Evolutionary conservation across 92 coral and sea anemone genomes (phyloP).

Genomic region (Siderastrea radians): DNA sequence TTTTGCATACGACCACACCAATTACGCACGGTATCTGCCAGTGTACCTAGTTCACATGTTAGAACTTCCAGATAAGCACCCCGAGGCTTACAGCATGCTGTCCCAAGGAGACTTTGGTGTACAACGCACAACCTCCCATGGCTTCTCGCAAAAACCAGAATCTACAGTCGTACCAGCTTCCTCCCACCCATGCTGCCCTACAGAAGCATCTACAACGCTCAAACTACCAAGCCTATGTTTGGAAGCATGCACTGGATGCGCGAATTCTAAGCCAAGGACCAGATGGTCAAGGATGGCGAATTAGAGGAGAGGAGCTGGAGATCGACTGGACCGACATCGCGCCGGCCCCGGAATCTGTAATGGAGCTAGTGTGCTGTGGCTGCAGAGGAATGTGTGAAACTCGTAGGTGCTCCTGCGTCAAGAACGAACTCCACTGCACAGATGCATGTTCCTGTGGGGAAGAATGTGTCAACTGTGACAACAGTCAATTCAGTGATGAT

Average conservation of each 20-base stretch:
- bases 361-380: constrained; percentile 66
- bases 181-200: constrained; percentile 59
- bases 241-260: constrained; percentile 69
- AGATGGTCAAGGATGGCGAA: constrained; percentile 61
- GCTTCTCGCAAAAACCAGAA: constrained; percentile 58
- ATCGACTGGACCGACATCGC: constrained; percentile 58
- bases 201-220: constrained; percentile 63
- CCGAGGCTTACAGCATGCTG: constrained; percentile 64
- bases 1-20: constrained; percentile 74
- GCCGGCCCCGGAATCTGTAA: constrained; percentile 51
- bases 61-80: constrained; percentile 63
- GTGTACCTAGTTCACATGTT: constrained; percentile 66
- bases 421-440: constrained; percentile 52
- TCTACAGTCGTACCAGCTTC: constrained; percentile 78
- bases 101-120: constrained; percentile 60
- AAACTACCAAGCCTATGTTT: constrained; percentile 61
- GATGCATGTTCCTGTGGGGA: constrained; percentile 56
- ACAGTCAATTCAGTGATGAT: neutral
- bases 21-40: constrained; percentile 72
- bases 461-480: neutral
- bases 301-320: constrained; percentile 38
- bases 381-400: constrained; percentile 62
- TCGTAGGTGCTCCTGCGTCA: constrained; percentile 64
- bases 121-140: constrained; percentile 51
- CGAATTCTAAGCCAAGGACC: constrained; percentile 30